Evolutionary conservation across 2,888 invertebrate genomes (phyloP).

Genomic region (Thysanoteuthis rhombus): DNA sequence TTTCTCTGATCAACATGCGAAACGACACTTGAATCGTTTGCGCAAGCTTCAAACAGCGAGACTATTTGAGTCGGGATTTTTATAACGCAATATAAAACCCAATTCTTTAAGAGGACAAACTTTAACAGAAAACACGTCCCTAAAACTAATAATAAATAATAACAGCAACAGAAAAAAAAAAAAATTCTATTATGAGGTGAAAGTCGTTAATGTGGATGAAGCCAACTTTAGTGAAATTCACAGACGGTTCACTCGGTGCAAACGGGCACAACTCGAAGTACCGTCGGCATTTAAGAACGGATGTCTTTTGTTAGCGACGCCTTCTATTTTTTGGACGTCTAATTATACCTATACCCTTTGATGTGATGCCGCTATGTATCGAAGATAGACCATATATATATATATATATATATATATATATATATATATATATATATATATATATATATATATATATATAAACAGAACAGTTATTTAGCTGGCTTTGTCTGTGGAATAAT

Average conservation of each 20-base stretch:
- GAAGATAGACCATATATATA: background rate
- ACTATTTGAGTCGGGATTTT: background rate
- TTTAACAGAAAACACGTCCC: too few species aligned
- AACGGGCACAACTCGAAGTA: background rate
- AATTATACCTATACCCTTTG: background rate
- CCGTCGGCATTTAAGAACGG: background rate
- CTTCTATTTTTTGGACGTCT: background rate
- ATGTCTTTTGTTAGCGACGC: background rate
- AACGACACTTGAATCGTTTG: background rate
- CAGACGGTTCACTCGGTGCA: background rate
- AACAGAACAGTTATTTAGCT: too few species aligned
- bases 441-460: background rate
- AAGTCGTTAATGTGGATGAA: background rate
- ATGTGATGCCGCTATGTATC: background rate
- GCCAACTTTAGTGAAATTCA: background rate
- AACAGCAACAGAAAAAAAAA: background rate
- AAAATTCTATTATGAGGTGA: background rate
- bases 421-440: background rate
- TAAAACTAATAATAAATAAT: too few species aligned
- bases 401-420: background rate
- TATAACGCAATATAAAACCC: background rate
- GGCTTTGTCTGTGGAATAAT: too few species aligned
- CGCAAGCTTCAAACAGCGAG: background rate
- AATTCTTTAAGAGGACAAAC: rapidly evolving
- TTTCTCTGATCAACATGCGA: background rate